Base-by-base conservation (phyloP, 2,888 invertebrate genomes). In the Ormyrus rosae region DNA sequence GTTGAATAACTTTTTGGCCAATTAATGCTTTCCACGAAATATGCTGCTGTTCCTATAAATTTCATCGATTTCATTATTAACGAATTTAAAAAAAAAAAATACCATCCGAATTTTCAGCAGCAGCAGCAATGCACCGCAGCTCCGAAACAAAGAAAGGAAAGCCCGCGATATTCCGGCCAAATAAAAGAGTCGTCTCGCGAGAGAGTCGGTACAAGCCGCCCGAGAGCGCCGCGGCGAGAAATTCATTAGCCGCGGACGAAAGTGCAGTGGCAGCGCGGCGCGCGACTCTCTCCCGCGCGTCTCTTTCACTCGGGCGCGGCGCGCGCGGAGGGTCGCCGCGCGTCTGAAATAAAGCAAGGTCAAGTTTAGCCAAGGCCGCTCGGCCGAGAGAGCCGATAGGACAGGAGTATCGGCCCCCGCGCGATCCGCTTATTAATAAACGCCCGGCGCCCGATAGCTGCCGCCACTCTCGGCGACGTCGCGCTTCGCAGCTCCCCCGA, bases 261-360 rank as follows among this genome's bases (percentile, higher is more conserved):
- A 65, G 34, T 8, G 51, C 11, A 6, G 19, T 19, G 19, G 19
- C 19, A 19, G 19, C 19, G 19, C 1, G 5, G 34, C 60, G n/a
- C 61, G 13, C 51, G 53, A 19, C 55, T 53, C 51, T 72, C n/a
- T 72, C 53, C 63, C 45, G n/a, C 45, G n/a, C 48, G 48, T 13
- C 8, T 55, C 51, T 45, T 63, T 53, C 55, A 55, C 45, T 69
- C 67, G 61, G 7, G 50, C 13, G 48, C 55, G 46, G 53, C 7
- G 63, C 7, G 63, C 10, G 13, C 45, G 61, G 61, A 75, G 50
- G 82, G 85, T 19, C 19, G 19, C 19, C 19, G 19, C 88, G 87
- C 88, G 87, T 89, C 88, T 89, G 88, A 91, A 91, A 91, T 91
- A 91, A 90, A 91, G 87, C 91, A 90, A 91, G 91, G 91, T 91